Base-by-base conservation (phyloP, 1,140 invertebrate genomes). In the Brachionus angularis region DNA sequence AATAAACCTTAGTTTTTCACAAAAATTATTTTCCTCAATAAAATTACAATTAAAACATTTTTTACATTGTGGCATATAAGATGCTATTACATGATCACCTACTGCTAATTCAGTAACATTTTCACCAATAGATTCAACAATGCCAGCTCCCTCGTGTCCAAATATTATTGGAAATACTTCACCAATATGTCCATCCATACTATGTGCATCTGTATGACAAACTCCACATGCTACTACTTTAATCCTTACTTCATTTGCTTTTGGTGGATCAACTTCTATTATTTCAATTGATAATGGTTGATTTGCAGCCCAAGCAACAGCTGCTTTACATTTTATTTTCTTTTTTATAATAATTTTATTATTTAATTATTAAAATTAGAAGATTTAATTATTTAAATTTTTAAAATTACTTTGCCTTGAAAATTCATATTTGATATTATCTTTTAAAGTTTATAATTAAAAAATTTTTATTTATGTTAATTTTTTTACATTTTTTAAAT, bases 131-230 rank as follows among this genome's bases (percentile, higher is more conserved):
- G 91, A 95, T 81, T 97, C 95, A 14, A 98, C 94, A 76, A 97
- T 87, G 23, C 93, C 95, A 73, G 87, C 90, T 18, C 93, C 94
- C 84, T 82, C 79, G 74, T 81, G 80, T 0, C 80, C 80, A 5
- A 98, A 84, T 74, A 98, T 84, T 34, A 89, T 88, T 0, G 96
- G 96, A 79, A 98, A 98, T 12, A 88, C 80, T 10, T 94, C 95
- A 83, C 98, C 95, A 83, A 98, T 94, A 73, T 87, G 84, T 10
- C 96, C 95, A 74, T 88, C 87, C 18, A 96, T 80, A n/a, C 94
- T 97, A 77, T 95, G 96, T 3, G 90, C 87, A 84, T 98, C 96
- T 0, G 96, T 98, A 77, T 98, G 96, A 78, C 96, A 98, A n/a
- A 98, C 39, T 10, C 39, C 39, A 16, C 39, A 10, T 16, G 39